phyloP scores from a whole-genome alignment of 2,888 invertebrate species.

The Eucera pruinosa region DNA sequence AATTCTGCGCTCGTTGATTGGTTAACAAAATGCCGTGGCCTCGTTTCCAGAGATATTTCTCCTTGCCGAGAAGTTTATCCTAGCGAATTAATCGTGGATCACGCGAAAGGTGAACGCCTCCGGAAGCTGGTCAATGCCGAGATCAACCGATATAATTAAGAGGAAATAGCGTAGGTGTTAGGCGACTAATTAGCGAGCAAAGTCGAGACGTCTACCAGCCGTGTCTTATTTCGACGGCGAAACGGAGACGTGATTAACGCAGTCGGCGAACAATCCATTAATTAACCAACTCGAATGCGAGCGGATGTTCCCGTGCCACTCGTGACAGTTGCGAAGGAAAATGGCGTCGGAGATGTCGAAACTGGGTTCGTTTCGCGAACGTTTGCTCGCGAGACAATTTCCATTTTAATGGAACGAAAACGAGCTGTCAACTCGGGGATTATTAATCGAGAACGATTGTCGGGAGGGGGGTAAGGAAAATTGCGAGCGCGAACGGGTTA shows the following conservation, averaged over 20 bases:
- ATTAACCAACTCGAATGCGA: conserved; percentile 10
- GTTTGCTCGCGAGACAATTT: conserved; percentile 6
- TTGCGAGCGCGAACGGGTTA: background rate
- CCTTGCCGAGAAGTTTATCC: no score
- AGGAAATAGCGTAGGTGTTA: no score
- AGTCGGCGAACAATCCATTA: conserved; percentile 25
- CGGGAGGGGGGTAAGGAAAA: background rate
- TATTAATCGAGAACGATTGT: conserved; percentile 11
- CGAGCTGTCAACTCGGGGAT: background rate
- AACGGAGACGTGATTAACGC: conserved; percentile 29
- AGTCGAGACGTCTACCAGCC: background rate
- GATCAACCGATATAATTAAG: conserved; percentile 20
- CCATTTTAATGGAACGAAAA: background rate
- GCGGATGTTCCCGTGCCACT: no score
- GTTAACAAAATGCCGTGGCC: no score
- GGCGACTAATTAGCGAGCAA: conserved; percentile 24
- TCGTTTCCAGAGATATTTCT: no score
- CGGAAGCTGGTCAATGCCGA: background rate
- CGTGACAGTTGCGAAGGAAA: no score
- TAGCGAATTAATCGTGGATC: background rate
- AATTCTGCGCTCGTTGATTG: no score
- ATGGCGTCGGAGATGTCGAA: background rate
- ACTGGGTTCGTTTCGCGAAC: conserved; percentile 10
- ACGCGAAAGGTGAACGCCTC: background rate
- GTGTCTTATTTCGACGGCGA: conserved; percentile 17